Evolutionary conservation across 2,797 vertebrate species (phyloP), one percentile per base, ranked within the genome.

Genomic region (Pristis pectinata): DNA sequence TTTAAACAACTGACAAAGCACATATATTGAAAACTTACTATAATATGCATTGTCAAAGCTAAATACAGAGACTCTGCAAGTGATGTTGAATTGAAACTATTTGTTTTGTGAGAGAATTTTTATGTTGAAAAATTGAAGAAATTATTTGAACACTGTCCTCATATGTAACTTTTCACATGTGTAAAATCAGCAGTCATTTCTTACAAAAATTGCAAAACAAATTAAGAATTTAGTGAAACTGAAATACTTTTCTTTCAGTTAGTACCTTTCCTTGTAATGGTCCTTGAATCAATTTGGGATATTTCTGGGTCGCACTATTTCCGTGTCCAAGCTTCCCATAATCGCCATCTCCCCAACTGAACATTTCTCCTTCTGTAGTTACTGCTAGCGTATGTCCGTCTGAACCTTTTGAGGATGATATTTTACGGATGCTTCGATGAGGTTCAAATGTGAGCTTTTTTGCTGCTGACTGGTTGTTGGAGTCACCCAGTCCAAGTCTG

Each of bases 311-410:
- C 0, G 98, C 98, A 95, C 98, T 98, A 96, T 98, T 98, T 17
- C 98, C 98, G 44, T 98, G 98, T 41, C 98, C 98, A 95, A 98
- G 97, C 95, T 98, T 98, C 30, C 98, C 97, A 27, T 98, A 98
- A 95, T 98, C 98, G 1, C 97, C 98, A 53, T 98, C 98, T 0
- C 98, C 98, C 97, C 98, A 98, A 96, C 97, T 98, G 97, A 98
- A 98, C 79, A 98, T 96, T 95, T 98, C 98, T 0, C 97, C 98
- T 96, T 98, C 97, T 0, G 97, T 96, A 0, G 97, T 98, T 95
- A 98, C 97, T 87, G 97, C 97, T 95, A 98, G 96, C 9, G 98
- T 98, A 96, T 98, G 98, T 83, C 98, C 97, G 0, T 98, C 98
- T 0, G 98, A 98, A 94, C 98, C 98, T 95, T 98, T 98, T 91